phyloP scores from a whole-genome alignment of 2,113 vertebrate genomes.

The Falco punctatus region DNA sequence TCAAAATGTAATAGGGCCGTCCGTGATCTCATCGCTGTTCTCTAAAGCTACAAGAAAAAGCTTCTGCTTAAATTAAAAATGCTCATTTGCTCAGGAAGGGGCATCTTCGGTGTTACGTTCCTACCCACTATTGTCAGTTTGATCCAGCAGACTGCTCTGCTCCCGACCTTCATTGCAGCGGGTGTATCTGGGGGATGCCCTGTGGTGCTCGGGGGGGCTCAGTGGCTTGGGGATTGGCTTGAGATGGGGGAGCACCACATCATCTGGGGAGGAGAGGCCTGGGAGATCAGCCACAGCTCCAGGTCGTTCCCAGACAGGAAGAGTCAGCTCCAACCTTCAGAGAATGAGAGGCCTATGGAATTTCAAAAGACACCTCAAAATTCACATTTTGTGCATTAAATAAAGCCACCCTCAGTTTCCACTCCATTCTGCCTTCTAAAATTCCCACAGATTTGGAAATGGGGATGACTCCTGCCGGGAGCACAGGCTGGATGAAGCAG shows the following conservation, averaged over 20 bases:
- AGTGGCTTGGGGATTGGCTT: background rate
- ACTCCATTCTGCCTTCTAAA: background rate
- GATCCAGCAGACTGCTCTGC: background rate
- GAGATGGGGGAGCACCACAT: background rate
- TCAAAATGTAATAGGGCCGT: background rate
- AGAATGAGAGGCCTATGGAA: background rate
- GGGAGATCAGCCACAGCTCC: background rate
- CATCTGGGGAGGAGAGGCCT: background rate
- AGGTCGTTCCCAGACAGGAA: background rate
- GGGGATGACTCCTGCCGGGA: background rate
- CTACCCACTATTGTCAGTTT: background rate
- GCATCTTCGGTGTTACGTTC: background rate
- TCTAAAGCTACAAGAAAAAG: background rate
- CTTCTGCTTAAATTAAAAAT: background rate
- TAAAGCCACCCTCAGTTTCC: background rate
- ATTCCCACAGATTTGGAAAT: background rate
- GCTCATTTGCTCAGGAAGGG: background rate
- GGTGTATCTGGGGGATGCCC: background rate
- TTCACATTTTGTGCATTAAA: background rate
- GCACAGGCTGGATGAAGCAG: background rate
- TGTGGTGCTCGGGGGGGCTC: background rate
- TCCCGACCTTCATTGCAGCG: background rate
- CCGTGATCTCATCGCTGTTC: background rate
- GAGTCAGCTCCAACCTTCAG: background rate
- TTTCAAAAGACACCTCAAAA: background rate